A percentile compares a stretch with the other conserved stretches of the same genome.
These are phyloP conservation scores for Drosophila elegans DNA, from an alignment of 1,140 invertebrate genomes.

Conservation along the genomic window DNA sequence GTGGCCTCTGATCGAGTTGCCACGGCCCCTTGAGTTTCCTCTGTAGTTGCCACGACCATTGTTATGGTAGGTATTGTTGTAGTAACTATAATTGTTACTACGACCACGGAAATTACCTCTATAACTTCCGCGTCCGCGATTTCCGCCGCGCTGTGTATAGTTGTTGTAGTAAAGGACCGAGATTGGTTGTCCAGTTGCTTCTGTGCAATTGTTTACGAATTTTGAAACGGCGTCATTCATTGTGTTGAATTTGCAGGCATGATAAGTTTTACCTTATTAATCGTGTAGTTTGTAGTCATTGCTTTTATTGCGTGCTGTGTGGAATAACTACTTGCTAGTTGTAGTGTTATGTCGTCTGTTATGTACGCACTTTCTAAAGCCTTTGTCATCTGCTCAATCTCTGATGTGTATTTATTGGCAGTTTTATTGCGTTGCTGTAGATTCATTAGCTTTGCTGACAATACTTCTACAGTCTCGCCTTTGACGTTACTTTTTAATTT, in stretches of 20 bases:
- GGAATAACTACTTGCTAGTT: conserved; percentile 13
- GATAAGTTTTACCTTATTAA: conserved; percentile 30
- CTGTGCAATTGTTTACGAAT: too few relatives aligned
- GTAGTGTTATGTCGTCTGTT: conserved; percentile 8
- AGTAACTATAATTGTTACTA: too few relatives aligned
- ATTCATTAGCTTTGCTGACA: conserved; percentile 7
- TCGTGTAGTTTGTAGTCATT: conserved; percentile 9
- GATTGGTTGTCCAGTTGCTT: too few relatives aligned
- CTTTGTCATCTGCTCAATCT: conserved; percentile 11
- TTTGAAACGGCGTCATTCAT: too few relatives aligned
- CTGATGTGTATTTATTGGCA: neutral
- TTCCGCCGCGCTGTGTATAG: too few relatives aligned
- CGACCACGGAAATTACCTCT: too few relatives aligned
- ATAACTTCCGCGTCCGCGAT: too few relatives aligned
- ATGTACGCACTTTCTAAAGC: conserved; percentile 16
- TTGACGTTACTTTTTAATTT: conserved; percentile 1
- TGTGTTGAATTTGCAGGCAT: conserved; percentile 5
- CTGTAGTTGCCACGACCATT: too few relatives aligned
- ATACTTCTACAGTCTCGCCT: conserved; percentile 9
- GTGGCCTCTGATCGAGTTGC: too few relatives aligned
- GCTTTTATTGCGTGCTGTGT: neutral
- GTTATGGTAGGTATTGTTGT: too few relatives aligned
- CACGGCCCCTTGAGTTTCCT: too few relatives aligned
- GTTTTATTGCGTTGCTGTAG: conserved; percentile 12
- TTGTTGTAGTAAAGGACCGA: too few relatives aligned